Evolutionary conservation across 2,113 vertebrate genomes (phyloP).

Genomic region (Lepisosteus osseus): DNA sequence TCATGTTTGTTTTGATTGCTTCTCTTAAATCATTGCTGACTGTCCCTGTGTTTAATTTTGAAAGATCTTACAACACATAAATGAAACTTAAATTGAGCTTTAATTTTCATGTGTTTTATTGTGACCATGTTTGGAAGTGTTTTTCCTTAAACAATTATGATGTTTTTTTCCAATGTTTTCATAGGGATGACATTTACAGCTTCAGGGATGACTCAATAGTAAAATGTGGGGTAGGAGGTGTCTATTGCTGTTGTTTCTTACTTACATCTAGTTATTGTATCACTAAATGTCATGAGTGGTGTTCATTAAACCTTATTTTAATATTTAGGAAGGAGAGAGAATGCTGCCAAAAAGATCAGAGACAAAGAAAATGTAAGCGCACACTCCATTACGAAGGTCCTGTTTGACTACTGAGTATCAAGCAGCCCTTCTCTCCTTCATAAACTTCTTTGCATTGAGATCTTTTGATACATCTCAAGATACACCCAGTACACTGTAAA

Average conservation of each 20-base stretch:
- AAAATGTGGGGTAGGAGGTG: conserved; percentile 37
- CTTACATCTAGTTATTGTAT: background rate
- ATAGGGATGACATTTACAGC: conserved; percentile 54
- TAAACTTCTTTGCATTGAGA: too few relatives aligned
- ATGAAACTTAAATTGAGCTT: background rate
- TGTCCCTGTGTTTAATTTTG: background rate
- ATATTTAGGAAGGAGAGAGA: conserved; percentile 38
- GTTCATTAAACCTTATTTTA: conserved; percentile 10
- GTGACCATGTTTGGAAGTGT: conserved; percentile 2
- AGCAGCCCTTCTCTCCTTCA: too few relatives aligned
- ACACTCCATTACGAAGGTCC: too few relatives aligned
- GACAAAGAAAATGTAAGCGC: conserved; percentile 44
- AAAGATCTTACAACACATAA: background rate
- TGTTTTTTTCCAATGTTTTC: conserved; percentile 21
- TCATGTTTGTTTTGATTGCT: background rate
- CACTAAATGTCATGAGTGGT: background rate
- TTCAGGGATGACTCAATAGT: conserved; percentile 42
- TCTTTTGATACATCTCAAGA: too few relatives aligned
- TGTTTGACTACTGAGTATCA: too few relatives aligned
- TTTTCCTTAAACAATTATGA: background rate
- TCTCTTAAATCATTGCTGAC: background rate
- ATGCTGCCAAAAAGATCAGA: conserved; percentile 24
- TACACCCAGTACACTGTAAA: too few relatives aligned
- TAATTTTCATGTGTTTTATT: background rate
- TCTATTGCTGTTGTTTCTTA: background rate